Conservation (phyloP, 2,888 invertebrate genomes). For the Melieria omissa region DNA sequence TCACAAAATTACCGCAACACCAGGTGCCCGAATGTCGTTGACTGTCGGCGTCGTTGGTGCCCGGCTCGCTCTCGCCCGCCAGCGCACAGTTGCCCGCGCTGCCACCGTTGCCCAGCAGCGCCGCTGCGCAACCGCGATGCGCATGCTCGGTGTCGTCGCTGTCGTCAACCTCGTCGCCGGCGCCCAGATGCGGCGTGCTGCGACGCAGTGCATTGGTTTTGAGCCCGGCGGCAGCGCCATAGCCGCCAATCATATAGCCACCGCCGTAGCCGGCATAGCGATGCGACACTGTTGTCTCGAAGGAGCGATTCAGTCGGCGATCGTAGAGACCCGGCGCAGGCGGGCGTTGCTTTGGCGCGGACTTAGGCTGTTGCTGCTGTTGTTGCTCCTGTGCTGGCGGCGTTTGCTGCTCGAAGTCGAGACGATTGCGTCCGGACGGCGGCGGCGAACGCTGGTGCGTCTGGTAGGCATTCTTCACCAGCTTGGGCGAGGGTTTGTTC, state of each 20-base stretch:
- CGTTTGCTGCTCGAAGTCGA: constrained; percentile 48
- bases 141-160: constrained; percentile 40
- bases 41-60: constrained; percentile 46
- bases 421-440: constrained; percentile 48
- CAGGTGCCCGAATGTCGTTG: constrained; percentile 69
- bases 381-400: constrained; percentile 8
- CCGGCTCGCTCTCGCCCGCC: constrained; percentile 8
- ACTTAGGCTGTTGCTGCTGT: constrained; percentile 33
- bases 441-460: constrained; percentile 39
- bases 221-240: constrained; percentile 50
- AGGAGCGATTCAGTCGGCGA: constrained; percentile 65
- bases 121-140: constrained; percentile 44
- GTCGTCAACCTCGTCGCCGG: constrained; percentile 39
- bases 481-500: constrained; percentile 58
- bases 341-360: constrained; percentile 43
- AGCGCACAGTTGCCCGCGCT: constrained; percentile 24
- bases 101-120: constrained; percentile 44
- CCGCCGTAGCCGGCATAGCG: constrained; percentile 60
- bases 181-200: constrained; percentile 64
- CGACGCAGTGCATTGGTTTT: constrained; percentile 62
- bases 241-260: constrained; percentile 55
- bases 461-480: constrained; percentile 44
- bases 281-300: constrained; percentile 62
- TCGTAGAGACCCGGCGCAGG: constrained; percentile 64
- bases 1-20: constrained; percentile 83